Base-by-base conservation (phyloP, 2,888 invertebrate species). In the Xiphydria camelus region DNA sequence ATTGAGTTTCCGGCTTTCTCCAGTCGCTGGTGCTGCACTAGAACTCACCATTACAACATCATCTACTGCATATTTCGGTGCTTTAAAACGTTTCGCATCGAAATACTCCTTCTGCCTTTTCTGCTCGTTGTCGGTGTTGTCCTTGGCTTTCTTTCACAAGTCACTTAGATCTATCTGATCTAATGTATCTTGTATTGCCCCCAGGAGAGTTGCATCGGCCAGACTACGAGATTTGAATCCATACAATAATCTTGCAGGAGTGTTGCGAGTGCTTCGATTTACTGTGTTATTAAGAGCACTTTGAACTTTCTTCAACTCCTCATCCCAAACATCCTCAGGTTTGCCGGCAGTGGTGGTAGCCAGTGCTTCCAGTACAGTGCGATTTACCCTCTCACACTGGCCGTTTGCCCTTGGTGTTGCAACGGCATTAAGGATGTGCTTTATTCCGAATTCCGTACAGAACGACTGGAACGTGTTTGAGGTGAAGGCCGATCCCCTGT, bases 401-500 rank as follows among this genome's bases (percentile, higher is more conserved):
- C 73, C 73, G 44, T 75, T 72, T 0, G 64, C 64, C 26, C 68
- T 23, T 4, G 65, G 66, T 10, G 64, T 62, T 4, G 65, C 61
- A 0, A 66, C 62, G 0, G 68, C 60, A 40, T 64, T 66, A 10
- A 39, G 10, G 55, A 64, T 34, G 19, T 69, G 69, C 17, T 58
- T 52, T 7, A 69, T 59, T 5, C 53, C 57, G 23, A 64, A 55
- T 12, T 64, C 55, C 3, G 45, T 29, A 45, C 70, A 75, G 43
- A 66, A 72, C 2, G 51, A 41, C 34, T 58, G 43, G 41, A 76
- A 77, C 2, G 41, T 29, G 10, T 59, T 50, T 1, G 69, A 64
- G 0, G 73, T 76, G 41, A 71, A 76, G 4, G 59, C 58, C 9
- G 67, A 63, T n/a, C 75, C 75, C 20, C 65, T 47, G 44, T 77